Evolutionary conservation across 2,797 vertebrate species (phyloP).

Genomic region (Falco concolor): DNA sequence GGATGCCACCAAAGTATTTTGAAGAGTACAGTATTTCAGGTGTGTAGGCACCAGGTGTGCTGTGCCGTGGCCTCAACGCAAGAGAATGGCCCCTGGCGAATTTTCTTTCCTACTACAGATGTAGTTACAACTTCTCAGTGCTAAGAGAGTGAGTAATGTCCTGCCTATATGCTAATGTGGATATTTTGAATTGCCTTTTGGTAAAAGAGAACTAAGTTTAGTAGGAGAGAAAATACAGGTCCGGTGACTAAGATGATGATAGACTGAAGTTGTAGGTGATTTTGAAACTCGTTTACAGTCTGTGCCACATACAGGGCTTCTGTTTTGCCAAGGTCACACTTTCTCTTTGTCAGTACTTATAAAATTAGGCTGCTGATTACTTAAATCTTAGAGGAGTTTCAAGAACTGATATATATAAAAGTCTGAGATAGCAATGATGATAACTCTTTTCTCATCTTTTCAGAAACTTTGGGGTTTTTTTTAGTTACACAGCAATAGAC

Average conservation of each 20-base stretch:
- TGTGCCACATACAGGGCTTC: background rate
- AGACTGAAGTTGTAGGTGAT: background rate
- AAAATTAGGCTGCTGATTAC: background rate
- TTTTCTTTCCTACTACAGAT: background rate
- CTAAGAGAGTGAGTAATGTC: too few species aligned
- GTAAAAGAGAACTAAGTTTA: background rate
- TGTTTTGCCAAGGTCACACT: background rate
- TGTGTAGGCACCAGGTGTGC: background rate
- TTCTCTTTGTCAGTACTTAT: background rate
- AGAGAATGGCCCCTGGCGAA: background rate
- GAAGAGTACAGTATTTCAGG: background rate
- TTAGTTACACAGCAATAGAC: background rate
- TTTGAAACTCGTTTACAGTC: background rate
- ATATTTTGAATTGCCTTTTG: background rate
- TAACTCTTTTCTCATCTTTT: background rate
- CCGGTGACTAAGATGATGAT: background rate
- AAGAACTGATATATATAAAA: background rate
- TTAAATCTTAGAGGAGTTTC: background rate
- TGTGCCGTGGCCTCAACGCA: background rate
- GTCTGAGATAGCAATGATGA: background rate
- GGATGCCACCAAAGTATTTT: background rate
- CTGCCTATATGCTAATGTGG: background rate
- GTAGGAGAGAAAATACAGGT: background rate
- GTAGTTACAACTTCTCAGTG: background rate
- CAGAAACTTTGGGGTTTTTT: background rate